These are phyloP conservation scores for Porites australiensis DNA, from an alignment of 64 coral and sea anemone genomes.

Conservation along the genomic window DNA sequence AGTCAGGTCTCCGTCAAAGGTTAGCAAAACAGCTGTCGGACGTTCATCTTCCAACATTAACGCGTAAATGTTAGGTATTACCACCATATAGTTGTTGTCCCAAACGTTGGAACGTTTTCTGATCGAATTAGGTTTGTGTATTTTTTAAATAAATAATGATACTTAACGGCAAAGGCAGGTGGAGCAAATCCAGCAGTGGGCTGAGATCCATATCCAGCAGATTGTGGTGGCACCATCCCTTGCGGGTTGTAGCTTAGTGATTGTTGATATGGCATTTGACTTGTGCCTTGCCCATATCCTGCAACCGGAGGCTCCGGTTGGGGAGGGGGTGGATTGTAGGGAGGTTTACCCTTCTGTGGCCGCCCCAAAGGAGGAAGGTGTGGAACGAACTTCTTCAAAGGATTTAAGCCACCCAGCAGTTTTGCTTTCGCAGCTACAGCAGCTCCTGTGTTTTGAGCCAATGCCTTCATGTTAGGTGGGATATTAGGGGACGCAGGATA, in stretches of 20 bases:
- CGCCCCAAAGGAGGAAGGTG: conserved; percentile 29
- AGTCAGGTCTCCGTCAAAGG: no score
- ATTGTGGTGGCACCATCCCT: conserved; percentile 15
- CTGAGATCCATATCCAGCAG: not conserved
- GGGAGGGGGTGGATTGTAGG: not conserved
- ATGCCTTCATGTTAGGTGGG: not conserved
- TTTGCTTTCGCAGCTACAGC: conserved; percentile 14
- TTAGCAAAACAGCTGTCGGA: no score
- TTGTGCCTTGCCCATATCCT: not conserved
- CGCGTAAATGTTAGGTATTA: no score
- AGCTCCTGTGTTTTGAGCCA: not conserved
- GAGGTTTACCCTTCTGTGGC: conserved; percentile 13
- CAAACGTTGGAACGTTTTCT: no score
- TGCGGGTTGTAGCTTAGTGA: conserved; percentile 17
- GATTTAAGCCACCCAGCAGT: not conserved
- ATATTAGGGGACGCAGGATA: not conserved
- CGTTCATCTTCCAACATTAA: no score
- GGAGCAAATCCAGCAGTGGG: conserved; percentile 6
- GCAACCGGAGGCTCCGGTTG: not conserved
- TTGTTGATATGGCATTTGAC: conserved; percentile 9
- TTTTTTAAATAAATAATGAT: not conserved
- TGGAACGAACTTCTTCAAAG: conserved; percentile 18
- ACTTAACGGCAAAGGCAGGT: conserved; percentile 13
- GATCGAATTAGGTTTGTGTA: no score
- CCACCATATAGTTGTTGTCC: no score